Percentiles rank a stretch among this genome's conserved stretches.
Evolutionary conservation across 2,888 invertebrate species (phyloP).

Genomic region (Eudemis profundana): DNA sequence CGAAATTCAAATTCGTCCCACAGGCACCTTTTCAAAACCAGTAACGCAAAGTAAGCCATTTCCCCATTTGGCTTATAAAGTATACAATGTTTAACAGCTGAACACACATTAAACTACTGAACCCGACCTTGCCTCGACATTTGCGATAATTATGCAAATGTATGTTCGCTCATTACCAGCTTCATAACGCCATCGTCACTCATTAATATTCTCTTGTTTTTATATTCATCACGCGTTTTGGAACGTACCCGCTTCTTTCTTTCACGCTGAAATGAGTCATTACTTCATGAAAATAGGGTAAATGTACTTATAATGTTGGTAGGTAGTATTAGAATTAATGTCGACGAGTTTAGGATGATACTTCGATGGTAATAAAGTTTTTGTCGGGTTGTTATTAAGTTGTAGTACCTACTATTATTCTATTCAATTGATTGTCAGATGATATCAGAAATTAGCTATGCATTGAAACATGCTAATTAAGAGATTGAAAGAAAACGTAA

Average conservation of each 20-base stretch:
- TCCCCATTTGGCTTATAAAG: neutral
- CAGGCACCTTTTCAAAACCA: no score
- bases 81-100: slow-evolving; percentile 12
- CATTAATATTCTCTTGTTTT: slow-evolving; percentile 28
- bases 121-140: slow-evolving; percentile 28
- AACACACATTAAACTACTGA: slow-evolving; percentile 21
- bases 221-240: neutral
- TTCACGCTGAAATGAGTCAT: neutral
- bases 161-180: slow-evolving; percentile 24
- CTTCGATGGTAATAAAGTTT: no score
- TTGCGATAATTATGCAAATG: slow-evolving; percentile 32
- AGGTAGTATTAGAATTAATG: no score
- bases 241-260: neutral
- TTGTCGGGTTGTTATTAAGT: no score
- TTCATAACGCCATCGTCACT: slow-evolving; percentile 19
- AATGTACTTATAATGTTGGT: neutral
- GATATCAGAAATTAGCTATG: no score
- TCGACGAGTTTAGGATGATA: no score
- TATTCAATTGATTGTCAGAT: no score
- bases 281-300: neutral
- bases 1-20: no score
- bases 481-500: no score
- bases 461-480: no score
- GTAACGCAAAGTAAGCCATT: no score
- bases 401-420: no score